Percentiles rank a stretch among this genome's conserved stretches.
These are phyloP conservation scores for Florisuga fusca DNA, from an alignment of 2,797 vertebrate genomes.

Conservation along the genomic window DNA sequence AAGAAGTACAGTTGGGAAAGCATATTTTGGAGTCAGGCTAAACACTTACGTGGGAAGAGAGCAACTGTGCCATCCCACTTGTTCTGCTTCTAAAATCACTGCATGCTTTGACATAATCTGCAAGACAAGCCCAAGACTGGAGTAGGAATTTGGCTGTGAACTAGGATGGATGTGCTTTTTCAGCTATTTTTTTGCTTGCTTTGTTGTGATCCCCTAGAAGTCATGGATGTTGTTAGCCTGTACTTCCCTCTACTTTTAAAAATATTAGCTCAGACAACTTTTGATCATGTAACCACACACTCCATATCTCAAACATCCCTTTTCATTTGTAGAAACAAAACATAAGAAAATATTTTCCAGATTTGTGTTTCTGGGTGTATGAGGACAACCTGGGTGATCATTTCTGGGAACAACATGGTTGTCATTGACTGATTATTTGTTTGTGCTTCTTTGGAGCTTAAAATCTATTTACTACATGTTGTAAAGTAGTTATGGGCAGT, in stretches of 20 bases:
- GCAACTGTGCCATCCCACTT: background rate
- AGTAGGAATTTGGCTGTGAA: background rate
- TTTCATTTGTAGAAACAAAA: background rate
- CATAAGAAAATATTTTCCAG: background rate
- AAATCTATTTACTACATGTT: background rate
- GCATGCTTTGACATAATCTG: background rate
- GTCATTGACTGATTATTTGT: background rate
- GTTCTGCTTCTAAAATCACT: background rate
- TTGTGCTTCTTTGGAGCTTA: background rate
- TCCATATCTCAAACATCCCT: background rate
- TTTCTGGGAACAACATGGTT: background rate
- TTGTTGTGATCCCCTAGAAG: rapidly evolving
- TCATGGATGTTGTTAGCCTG: rapidly evolving
- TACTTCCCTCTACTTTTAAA: background rate
- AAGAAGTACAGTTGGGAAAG: background rate
- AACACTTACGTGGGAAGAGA: background rate
- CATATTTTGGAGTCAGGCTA: background rate
- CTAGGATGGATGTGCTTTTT: background rate
- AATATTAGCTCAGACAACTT: background rate
- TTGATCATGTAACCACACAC: background rate
- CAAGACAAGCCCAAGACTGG: background rate
- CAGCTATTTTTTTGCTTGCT: background rate
- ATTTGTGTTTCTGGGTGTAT: background rate
- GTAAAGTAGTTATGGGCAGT: background rate
- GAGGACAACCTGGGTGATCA: background rate